Evolutionary conservation across 2,888 invertebrate genomes (phyloP).

Genomic region (Diplolepis rosae): DNA sequence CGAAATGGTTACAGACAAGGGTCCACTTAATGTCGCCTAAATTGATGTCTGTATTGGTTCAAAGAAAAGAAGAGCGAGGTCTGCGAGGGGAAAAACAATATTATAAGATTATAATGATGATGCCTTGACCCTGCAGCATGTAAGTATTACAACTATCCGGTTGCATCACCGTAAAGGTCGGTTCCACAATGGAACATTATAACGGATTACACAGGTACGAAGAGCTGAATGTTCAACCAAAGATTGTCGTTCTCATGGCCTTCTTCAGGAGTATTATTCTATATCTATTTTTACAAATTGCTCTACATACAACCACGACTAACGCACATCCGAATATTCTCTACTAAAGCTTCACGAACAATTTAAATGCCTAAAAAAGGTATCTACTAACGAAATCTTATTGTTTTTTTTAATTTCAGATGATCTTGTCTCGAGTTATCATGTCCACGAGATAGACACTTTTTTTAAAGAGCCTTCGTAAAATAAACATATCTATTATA

Average conservation of each 20-base stretch:
- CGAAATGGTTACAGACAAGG: neutral
- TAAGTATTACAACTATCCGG: conserved; percentile 34
- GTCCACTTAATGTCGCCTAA: conserved; percentile 21
- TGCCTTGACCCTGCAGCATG: conserved; percentile 53
- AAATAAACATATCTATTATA: too few relatives aligned
- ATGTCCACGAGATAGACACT: too few relatives aligned
- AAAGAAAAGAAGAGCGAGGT: neutral
- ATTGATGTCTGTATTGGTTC: neutral
- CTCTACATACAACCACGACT: neutral
- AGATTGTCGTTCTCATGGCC: conserved; percentile 55
- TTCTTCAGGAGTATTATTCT: conserved; percentile 45
- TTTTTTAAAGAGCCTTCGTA: too few relatives aligned
- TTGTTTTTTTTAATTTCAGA: too few relatives aligned
- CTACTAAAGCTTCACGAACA: neutral
- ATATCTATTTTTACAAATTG: conserved; percentile 8
- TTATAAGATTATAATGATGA: conserved; percentile 34
- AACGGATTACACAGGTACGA: conserved; percentile 57
- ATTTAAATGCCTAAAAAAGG: too few relatives aligned
- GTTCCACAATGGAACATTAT: conserved; percentile 59
- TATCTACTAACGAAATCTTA: too few relatives aligned
- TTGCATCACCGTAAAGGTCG: conserved; percentile 46
- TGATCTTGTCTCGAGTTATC: too few relatives aligned
- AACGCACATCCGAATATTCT: neutral
- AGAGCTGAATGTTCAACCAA: conserved; percentile 40
- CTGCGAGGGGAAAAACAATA: conserved; percentile 6